Conservation (phyloP, 2,113 vertebrate species). For the Ranitomeya variabilis region DNA sequence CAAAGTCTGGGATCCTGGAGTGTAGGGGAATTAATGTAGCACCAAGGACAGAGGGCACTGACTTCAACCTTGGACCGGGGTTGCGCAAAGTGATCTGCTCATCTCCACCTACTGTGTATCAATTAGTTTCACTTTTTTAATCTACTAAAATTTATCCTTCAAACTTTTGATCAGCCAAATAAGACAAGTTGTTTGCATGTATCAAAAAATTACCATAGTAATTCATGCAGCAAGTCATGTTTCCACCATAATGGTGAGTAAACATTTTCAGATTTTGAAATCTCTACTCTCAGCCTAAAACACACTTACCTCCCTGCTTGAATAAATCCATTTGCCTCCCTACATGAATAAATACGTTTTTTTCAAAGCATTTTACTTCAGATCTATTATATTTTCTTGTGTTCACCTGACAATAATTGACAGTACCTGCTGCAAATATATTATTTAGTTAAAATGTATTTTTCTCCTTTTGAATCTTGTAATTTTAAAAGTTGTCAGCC, state of each 20-base stretch:
- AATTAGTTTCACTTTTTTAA: no score
- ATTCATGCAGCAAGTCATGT: background rate
- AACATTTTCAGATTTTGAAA: background rate
- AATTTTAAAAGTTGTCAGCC: constrained; percentile 31
- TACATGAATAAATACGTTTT: background rate
- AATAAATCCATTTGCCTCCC: background rate
- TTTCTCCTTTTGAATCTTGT: constrained; percentile 38
- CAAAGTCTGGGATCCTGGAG: no score
- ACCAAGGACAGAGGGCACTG: no score
- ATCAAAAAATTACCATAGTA: background rate
- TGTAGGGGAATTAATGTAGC: no score
- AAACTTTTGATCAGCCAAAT: background rate
- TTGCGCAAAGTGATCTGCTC: no score
- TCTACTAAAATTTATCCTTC: background rate
- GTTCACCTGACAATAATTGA: constrained; percentile 31
- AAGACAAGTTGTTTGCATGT: background rate
- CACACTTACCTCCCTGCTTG: background rate
- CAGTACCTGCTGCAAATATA: constrained; percentile 4
- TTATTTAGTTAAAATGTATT: constrained; percentile 24
- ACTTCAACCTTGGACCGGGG: no score
- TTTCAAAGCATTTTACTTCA: background rate
- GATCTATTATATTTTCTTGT: background rate
- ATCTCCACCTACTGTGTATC: no score
- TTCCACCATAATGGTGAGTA: background rate
- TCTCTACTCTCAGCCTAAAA: background rate